phyloP scores from a whole-genome alignment of 2,888 invertebrate species.

The Trissolcus japonicus region DNA sequence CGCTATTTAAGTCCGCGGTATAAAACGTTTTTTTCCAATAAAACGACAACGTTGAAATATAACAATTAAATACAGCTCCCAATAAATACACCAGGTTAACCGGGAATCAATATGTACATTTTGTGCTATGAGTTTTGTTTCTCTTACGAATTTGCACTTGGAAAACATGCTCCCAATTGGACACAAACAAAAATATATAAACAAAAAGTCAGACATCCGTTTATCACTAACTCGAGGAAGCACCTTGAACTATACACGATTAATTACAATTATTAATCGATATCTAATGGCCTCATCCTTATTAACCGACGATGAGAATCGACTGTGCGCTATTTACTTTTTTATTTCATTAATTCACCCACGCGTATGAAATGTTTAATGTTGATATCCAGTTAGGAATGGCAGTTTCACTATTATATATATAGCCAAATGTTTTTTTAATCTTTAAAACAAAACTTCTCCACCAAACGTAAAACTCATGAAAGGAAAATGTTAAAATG shows the following conservation, averaged over 20 bases:
- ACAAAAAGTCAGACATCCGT: constrained; percentile 2
- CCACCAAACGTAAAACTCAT: too few species aligned
- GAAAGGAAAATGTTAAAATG: too few species aligned
- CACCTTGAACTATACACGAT: constrained; percentile 39
- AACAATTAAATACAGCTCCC: constrained; percentile 50
- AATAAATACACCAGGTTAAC: constrained; percentile 34
- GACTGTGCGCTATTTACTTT: constrained; percentile 27
- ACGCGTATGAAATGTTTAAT: constrained; percentile 39
- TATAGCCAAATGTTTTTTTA: constrained; percentile 5
- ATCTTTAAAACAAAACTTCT: too few species aligned
- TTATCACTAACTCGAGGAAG: constrained; percentile 34
- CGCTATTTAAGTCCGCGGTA: constrained; percentile 33
- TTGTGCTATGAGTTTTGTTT: constrained; percentile 38
- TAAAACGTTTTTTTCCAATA: constrained; percentile 44
- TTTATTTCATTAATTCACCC: constrained; percentile 19
- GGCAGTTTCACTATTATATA: constrained; percentile 17
- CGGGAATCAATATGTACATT: constrained; percentile 39
- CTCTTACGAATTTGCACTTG: not conserved
- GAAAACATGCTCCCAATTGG: constrained; percentile 1
- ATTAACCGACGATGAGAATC: constrained; percentile 9
- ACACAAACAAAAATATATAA: not conserved
- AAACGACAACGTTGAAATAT: constrained; percentile 52
- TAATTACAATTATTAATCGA: constrained; percentile 31
- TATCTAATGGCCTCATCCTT: constrained; percentile 20
- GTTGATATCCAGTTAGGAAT: constrained; percentile 38